A percentile compares a stretch with the other conserved stretches of the same genome.
These are phyloP conservation scores for Cepaea hortensis DNA, from an alignment of 2,888 invertebrate genomes.

Conservation along the genomic window DNA sequence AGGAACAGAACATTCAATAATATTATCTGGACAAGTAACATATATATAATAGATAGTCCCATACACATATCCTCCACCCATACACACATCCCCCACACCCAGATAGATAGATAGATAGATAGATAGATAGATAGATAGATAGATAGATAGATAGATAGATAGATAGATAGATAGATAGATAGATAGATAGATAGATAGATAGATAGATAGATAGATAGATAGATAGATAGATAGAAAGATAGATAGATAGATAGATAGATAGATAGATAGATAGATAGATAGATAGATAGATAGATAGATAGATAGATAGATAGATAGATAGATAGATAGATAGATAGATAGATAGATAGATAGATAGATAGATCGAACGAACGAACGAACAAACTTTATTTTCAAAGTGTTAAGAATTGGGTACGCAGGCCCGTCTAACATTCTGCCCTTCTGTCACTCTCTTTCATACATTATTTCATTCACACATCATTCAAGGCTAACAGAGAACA, in stretches of 20 bases:
- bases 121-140: constrained; percentile 7
- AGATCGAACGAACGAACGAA: too few species aligned
- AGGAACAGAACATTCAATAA: too few species aligned
- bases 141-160: constrained; percentile 6
- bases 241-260: constrained; percentile 7
- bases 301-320: constrained; percentile 7
- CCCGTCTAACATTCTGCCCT: too few species aligned
- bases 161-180: constrained; percentile 7
- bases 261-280: constrained; percentile 7
- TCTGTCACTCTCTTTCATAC: too few species aligned
- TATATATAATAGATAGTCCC: too few species aligned
- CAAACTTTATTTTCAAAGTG: too few species aligned
- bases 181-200: constrained; percentile 7
- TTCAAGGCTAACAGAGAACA: too few species aligned
- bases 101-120: constrained; percentile 7
- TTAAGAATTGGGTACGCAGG: too few species aligned
- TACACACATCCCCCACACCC: too few species aligned
- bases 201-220: constrained; percentile 7
- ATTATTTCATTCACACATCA: too few species aligned
- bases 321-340: constrained; percentile 7
- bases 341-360: constrained; percentile 4
- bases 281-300: constrained; percentile 7
- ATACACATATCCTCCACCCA: too few species aligned
- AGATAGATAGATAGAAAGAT: constrained; percentile 2
- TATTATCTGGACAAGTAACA: too few species aligned